Base-by-base conservation (phyloP, 2,797 vertebrate genomes). In the Limosa lapponica region DNA sequence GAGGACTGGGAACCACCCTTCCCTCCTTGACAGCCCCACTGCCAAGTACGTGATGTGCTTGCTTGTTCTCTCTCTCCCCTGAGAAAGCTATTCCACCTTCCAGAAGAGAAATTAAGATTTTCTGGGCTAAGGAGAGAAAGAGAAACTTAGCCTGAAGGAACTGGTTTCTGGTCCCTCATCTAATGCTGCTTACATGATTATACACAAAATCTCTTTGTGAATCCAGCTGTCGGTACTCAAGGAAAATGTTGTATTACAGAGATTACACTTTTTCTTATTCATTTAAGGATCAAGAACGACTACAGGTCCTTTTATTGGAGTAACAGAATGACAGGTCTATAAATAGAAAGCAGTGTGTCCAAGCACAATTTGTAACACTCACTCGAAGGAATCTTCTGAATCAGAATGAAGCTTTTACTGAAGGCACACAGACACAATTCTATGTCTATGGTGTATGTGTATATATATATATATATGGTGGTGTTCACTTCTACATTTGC, bases 301-400 rank as follows among this genome's bases (percentile, higher is more conserved):
- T 87, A 66, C 24, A 72, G 58, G 32, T 69, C 51, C 85, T 94
- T 90, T 73, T 36, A 77, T 11, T 77, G 67, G 87, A 77, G n/a
- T 74, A 62, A n/a, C 16, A 79, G 46, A 79, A 62, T 57, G 72
- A 41, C 58, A 86, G 10, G 3, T 70, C 86, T 90, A 95, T 87
- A 93, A 92, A 90, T 41, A 94, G 80, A 77, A 84, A 88, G 85
- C 51, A 79, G 55, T 10, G 48, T 64, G 55, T 70, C 85, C 87
- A 73, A 78, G 70, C 24, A 73, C 48, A 49, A 61, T n/a, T 73
- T 70, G 8, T 7, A 86, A 83, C 17, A 65, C 28, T 70, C 36
- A 23, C 25, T 28, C 57, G 25, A 90, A 78, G 34, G 43, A 90
- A 74, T 62, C 44, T 62, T 85, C 39, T 81, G 51, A 87, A 93